A percentile compares a stretch with the other conserved stretches of the same genome.
Conservation (phyloP, 2,113 vertebrate genomes). For the Oreochromis spilurus region DNA sequence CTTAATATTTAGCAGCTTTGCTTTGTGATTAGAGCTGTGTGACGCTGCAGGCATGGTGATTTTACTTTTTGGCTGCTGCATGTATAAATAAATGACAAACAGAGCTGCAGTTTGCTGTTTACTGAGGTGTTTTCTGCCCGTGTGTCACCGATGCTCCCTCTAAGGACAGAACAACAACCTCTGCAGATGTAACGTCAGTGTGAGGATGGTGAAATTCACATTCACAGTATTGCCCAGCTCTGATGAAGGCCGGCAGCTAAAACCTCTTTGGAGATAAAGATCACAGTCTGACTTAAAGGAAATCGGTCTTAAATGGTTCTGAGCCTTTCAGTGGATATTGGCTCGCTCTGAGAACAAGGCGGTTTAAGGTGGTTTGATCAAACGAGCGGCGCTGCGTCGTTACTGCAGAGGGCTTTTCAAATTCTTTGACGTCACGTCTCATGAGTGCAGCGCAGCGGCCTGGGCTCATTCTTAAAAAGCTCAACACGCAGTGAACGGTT, state of each 20-base stretch:
- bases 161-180: not conserved
- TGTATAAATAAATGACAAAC: not conserved
- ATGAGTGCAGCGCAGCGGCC: not conserved
- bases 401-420: not conserved
- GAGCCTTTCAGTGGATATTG: not conserved
- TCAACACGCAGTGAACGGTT: not conserved
- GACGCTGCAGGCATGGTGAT: rapidly evolving
- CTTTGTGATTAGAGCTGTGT: not conserved
- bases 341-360: not conserved
- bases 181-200: not conserved
- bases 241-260: not conserved
- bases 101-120: not conserved
- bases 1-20: not conserved
- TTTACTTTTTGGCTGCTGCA: not conserved
- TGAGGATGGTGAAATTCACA: not conserved
- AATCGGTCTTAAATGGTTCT: not conserved
- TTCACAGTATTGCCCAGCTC: not conserved
- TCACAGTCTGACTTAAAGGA: not conserved
- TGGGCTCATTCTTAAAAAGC: not conserved
- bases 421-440: not conserved
- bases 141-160: not conserved
- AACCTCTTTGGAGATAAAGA: not conserved
- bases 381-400: not conserved
- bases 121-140: not conserved
- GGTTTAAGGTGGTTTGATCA: rapidly evolving